Conservation (phyloP, 2,797 vertebrate species). For the Gymnothorax reevesii region DNA sequence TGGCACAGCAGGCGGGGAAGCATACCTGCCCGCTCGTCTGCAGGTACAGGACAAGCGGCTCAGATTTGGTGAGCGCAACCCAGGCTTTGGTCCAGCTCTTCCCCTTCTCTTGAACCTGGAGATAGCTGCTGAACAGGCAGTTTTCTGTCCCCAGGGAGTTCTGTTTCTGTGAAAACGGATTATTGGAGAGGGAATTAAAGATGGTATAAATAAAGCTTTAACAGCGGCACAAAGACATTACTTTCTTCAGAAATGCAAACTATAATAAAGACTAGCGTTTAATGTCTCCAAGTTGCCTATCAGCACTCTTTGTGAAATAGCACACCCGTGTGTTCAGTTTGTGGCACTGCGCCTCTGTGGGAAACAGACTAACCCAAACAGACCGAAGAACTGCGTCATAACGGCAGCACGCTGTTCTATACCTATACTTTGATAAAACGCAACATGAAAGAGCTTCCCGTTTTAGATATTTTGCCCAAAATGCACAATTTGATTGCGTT, state of each 20-base stretch:
- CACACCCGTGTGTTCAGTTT: background rate
- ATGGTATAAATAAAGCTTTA: background rate
- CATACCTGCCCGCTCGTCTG: conserved; percentile 81
- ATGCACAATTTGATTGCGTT: background rate
- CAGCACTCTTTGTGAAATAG: conserved; percentile 1
- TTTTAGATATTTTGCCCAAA: background rate
- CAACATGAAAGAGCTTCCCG: background rate
- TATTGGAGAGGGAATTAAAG: conserved; percentile 23
- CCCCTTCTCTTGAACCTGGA: conserved; percentile 83
- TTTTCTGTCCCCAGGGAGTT: conserved; percentile 68
- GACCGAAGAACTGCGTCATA: background rate
- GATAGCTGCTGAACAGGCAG: conserved; percentile 77
- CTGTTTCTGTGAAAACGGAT: conserved; percentile 69
- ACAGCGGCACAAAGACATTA: too few relatives aligned
- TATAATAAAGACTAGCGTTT: conserved; percentile 13
- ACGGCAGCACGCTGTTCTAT: background rate
- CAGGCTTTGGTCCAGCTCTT: conserved; percentile 83
- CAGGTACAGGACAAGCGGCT: conserved; percentile 81
- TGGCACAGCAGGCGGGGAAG: background rate
- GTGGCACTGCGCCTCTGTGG: background rate
- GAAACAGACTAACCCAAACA: background rate
- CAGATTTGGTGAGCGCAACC: conserved; percentile 77
- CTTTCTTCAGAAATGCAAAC: background rate
- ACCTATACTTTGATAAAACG: conserved; percentile 4
- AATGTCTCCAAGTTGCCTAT: background rate